These are phyloP conservation scores for human DNA, from an alignment of 2,113 vertebrate genomes.

Conservation along the genomic window GRCh38 chr1:100638501-100639000, in stretches of 20 bases:
- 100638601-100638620: background rate
- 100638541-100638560: background rate
- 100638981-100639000: background rate
- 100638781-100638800: background rate
- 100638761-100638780: background rate
- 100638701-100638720: background rate
- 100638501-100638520: background rate
- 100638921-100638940: background rate
- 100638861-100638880: background rate
- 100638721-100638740: background rate
- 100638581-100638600: background rate
- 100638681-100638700: background rate
- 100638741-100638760: background rate
- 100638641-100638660: background rate
- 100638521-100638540: background rate
- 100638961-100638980: background rate
- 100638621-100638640: background rate
- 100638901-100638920: background rate
- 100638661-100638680: background rate
- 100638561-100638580: background rate
- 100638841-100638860: background rate
- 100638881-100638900: background rate
- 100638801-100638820: background rate
- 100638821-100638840: background rate
- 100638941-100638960: background rate